Evolutionary conservation across 1,140 invertebrate genomes (phyloP).

Genomic region (Neomicropteryx cornuta): DNA sequence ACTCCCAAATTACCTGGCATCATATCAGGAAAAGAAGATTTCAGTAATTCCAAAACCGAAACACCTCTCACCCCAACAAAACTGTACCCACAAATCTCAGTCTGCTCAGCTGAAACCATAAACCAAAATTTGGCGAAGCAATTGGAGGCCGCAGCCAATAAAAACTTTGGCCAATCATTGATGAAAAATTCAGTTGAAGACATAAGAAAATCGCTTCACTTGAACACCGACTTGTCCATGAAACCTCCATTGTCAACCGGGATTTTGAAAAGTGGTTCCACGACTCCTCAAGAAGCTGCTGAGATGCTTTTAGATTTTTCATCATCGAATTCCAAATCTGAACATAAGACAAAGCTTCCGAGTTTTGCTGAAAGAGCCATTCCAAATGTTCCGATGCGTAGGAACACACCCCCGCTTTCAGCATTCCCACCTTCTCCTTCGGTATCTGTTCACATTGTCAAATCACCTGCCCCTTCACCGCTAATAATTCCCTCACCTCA

Average conservation of each 20-base stretch:
- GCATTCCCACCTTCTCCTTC: constrained; percentile 52
- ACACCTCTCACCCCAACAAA: too few species aligned
- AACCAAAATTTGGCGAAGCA: constrained; percentile 12
- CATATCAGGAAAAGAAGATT: too few species aligned
- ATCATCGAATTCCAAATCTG: constrained; percentile 30
- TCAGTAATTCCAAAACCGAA: too few species aligned
- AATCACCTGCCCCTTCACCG: constrained; percentile 63
- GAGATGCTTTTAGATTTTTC: constrained; percentile 55
- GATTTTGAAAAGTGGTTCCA: constrained; percentile 28
- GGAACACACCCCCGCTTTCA: constrained; percentile 39
- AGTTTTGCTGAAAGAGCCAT: constrained; percentile 36
- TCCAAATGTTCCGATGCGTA: constrained; percentile 35
- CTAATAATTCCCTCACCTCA: constrained; percentile 58
- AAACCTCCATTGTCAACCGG: constrained; percentile 30
- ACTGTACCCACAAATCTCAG: constrained; percentile 10
- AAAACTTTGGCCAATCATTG: constrained; percentile 31
- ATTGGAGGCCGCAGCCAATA: constrained; percentile 23
- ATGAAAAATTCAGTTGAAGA: constrained; percentile 27
- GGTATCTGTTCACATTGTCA: constrained; percentile 64
- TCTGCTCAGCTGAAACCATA: constrained; percentile 11
- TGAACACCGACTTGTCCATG: constrained; percentile 29
- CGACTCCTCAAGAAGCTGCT: constrained; percentile 44
- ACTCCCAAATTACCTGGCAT: too few species aligned
- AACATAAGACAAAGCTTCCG: constrained; percentile 12
- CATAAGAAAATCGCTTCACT: constrained; percentile 6